Evolutionary conservation across 2,797 vertebrate genomes (phyloP).

Genomic region (Pachyuromys duprasi): DNA sequence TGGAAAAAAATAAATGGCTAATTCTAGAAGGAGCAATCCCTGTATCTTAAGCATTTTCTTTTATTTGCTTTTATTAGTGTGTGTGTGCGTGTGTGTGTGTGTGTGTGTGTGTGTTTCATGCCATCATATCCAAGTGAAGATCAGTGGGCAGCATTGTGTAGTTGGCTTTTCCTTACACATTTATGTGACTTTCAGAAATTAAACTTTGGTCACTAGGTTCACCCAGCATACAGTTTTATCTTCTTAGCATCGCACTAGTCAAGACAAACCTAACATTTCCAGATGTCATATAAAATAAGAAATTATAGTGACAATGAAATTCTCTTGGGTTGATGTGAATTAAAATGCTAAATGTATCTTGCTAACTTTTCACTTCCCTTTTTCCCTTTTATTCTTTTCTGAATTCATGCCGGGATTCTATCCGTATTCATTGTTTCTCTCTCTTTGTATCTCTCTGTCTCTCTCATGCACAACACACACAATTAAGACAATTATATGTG

Average conservation of each 20-base stretch:
- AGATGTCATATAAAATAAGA: background rate
- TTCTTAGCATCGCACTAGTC: background rate
- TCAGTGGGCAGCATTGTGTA: background rate
- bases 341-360: background rate
- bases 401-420: too few species aligned
- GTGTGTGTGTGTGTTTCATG: too few species aligned
- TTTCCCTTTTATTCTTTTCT: background rate
- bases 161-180: background rate
- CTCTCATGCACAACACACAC: too few species aligned
- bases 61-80: background rate
- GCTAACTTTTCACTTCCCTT: background rate
- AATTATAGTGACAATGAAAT: background rate
- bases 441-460: background rate
- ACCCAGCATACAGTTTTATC: background rate
- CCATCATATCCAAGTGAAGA: too few species aligned
- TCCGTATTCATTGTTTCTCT: background rate
- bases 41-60: background rate
- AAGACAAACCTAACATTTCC: background rate
- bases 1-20: background rate
- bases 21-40: accelerated
- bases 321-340: background rate
- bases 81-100: background rate
- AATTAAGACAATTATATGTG: too few species aligned
- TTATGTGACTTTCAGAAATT: background rate
- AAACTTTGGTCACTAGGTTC: background rate